phyloP scores from a whole-genome alignment of 1,140 invertebrate species.

The Drosophila pruinosa region DNA sequence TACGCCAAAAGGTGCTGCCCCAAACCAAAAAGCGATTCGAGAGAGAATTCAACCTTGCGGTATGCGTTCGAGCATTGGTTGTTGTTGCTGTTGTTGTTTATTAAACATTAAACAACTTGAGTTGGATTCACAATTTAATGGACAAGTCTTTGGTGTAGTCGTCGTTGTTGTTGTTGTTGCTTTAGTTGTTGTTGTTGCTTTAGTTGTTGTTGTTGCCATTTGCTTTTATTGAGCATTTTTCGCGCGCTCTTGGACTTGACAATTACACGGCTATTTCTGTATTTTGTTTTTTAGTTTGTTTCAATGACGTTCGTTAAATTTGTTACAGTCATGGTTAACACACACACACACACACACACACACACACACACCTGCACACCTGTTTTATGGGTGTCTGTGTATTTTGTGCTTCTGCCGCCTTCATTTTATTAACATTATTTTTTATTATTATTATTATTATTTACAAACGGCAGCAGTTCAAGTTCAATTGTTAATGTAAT shows the following conservation, averaged over 20 bases:
- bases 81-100: conserved; percentile 26
- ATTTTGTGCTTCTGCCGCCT: conserved; percentile 49
- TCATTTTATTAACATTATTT: conserved; percentile 43
- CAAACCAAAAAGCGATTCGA: neutral
- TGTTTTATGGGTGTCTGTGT: neutral
- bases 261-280: conserved; percentile 72
- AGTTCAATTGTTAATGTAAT: conserved; percentile 79
- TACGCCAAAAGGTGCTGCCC: conserved; percentile 15
- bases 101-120: conserved; percentile 40
- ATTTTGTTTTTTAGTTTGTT: conserved; percentile 40
- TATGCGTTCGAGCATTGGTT: conserved; percentile 45
- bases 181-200: conserved; percentile 26
- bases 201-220: conserved; percentile 46
- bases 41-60: conserved; percentile 69
- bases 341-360: conserved; percentile 34
- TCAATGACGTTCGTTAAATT: conserved; percentile 81
- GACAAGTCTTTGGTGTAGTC: conserved; percentile 48
- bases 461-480: conserved; percentile 71
- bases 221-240: conserved; percentile 67
- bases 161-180: conserved; percentile 33
- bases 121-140: conserved; percentile 61
- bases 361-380: conserved; percentile 1
- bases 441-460: conserved; percentile 46
- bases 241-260: conserved; percentile 80
- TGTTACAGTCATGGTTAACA: conserved; percentile 79